Evolutionary conservation across 2,888 invertebrate species (phyloP).

Genomic region (Drosophila neonasuta): DNA sequence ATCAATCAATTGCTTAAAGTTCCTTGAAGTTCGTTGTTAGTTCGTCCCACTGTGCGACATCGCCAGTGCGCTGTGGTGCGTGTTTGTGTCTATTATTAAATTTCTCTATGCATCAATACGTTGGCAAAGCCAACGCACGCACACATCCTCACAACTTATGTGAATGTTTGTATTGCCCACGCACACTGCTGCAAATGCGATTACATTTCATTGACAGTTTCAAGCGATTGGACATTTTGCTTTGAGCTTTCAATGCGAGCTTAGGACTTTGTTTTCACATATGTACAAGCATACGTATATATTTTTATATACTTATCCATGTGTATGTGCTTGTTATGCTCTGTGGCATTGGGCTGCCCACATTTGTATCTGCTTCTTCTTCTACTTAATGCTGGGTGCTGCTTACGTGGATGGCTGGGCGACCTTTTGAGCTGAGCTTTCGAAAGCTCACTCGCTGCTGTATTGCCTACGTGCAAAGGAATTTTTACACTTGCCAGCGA

Average conservation of each 20-base stretch:
- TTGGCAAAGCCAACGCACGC: slow-evolving; percentile 22
- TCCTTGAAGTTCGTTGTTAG: slow-evolving; percentile 13
- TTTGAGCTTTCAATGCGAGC: slow-evolving; percentile 43
- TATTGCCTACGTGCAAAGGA: slow-evolving; percentile 74
- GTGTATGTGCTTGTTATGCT: slow-evolving; percentile 23
- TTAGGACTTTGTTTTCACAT: slow-evolving; percentile 44
- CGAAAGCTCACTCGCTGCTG: slow-evolving; percentile 18
- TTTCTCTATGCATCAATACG: slow-evolving; percentile 61
- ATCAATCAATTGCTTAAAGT: slow-evolving; percentile 5
- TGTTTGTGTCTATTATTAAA: slow-evolving; percentile 61
- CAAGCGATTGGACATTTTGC: slow-evolving; percentile 33
- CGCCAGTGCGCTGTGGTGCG: slow-evolving; percentile 33
- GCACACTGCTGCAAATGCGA: slow-evolving; percentile 29
- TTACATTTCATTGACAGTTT: slow-evolving; percentile 65
- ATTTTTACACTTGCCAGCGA: slow-evolving; percentile 67
- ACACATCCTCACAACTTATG: slow-evolving; percentile 25
- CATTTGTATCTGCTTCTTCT: slow-evolving; percentile 19
- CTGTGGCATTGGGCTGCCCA: slow-evolving; percentile 68
- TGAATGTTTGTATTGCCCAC: slow-evolving; percentile 39
- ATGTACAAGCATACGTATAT: slow-evolving; percentile 3
- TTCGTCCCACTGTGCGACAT: slow-evolving; percentile 39
- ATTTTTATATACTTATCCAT: not conserved
- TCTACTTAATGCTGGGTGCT: slow-evolving; percentile 34
- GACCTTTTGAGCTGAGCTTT: slow-evolving; percentile 69
- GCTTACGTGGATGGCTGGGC: slow-evolving; percentile 58